A percentile compares a stretch with the other conserved stretches of the same genome.
Conservation (phyloP, 2,113 vertebrate genomes). For the Spea multiplicata region DNA sequence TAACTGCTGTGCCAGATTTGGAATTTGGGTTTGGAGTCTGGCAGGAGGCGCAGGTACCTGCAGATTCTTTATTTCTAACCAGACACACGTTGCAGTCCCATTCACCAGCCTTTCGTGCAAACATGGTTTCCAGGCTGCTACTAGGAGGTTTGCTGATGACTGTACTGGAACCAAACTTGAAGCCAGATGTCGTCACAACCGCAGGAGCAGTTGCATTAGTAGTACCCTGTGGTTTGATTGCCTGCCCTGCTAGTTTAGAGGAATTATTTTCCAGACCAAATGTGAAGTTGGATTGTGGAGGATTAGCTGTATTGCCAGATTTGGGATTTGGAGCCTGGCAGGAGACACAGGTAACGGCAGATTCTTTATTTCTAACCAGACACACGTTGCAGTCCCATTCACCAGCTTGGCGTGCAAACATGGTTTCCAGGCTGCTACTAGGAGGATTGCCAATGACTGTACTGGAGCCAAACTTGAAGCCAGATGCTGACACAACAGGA, state of each 20-base stretch:
- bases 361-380: conserved; percentile 69
- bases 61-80: conserved; percentile 69
- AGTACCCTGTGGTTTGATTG: conserved; percentile 63
- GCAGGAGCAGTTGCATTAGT: conserved; percentile 67
- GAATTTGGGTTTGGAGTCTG: conserved; percentile 39
- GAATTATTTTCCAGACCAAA: conserved; percentile 67
- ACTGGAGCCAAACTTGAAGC: conserved; percentile 75
- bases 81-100: conserved; percentile 76
- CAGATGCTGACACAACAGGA: conserved; percentile 61
- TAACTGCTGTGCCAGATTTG: background rate
- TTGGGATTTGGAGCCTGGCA: conserved; percentile 69
- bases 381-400: conserved; percentile 79
- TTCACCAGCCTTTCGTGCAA: conserved; percentile 65
- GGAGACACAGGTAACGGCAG: conserved; percentile 61
- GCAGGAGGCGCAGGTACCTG: conserved; percentile 68
- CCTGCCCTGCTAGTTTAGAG: conserved; percentile 58
- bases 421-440: conserved; percentile 65
- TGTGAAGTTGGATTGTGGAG: conserved; percentile 55
- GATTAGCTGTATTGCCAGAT: background rate
- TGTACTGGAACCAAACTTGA: conserved; percentile 72
- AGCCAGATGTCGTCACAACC: conserved; percentile 50
- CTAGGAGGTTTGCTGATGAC: too few species aligned
- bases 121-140: conserved; percentile 48
- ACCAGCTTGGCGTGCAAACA: conserved; percentile 74
- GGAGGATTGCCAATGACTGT: conserved; percentile 51